Conservation (phyloP, 92 coral and sea anemone genomes). For the Porites evermanni region DNA sequence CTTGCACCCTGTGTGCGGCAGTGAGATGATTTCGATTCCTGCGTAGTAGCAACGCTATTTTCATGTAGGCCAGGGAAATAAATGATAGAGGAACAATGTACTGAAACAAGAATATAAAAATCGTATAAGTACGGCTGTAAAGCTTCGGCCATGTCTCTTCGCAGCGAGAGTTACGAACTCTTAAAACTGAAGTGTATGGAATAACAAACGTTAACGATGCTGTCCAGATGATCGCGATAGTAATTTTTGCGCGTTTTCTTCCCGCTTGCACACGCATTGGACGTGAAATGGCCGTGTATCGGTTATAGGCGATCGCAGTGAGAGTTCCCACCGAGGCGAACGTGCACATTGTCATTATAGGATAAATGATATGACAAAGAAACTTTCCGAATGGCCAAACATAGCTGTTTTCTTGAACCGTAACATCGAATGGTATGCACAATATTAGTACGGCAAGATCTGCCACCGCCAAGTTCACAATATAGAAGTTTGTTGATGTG, state of each 20-base stretch:
- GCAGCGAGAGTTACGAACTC: constrained; percentile 61
- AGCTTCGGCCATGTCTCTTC: constrained; percentile 77
- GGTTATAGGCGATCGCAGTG: constrained; percentile 83
- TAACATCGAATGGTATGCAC: constrained; percentile 89
- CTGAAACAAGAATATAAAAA: constrained; percentile 80
- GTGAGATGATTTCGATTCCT: constrained; percentile 73
- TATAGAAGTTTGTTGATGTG: constrained; percentile 88
- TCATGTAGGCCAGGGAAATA: constrained; percentile 75
- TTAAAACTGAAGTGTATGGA: constrained; percentile 68
- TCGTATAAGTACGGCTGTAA: constrained; percentile 70
- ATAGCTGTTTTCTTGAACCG: constrained; percentile 74
- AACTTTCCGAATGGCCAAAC: constrained; percentile 86
- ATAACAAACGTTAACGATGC: constrained; percentile 66
- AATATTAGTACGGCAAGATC: constrained; percentile 79
- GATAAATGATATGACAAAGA: constrained; percentile 79
- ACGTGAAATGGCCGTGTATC: constrained; percentile 75
- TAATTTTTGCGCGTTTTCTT: constrained; percentile 71
- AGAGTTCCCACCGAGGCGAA: constrained; percentile 91
- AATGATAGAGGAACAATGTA: constrained; percentile 81
- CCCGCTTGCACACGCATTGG: constrained; percentile 80
- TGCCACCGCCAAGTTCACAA: constrained; percentile 81
- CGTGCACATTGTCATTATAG: constrained; percentile 86
- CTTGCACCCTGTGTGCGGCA: constrained; percentile 80
- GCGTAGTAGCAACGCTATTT: constrained; percentile 71
- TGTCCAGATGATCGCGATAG: constrained; percentile 67